These are phyloP conservation scores for Blennius ocellaris DNA, from an alignment of 2,113 vertebrate genomes.

Conservation along the genomic window DNA sequence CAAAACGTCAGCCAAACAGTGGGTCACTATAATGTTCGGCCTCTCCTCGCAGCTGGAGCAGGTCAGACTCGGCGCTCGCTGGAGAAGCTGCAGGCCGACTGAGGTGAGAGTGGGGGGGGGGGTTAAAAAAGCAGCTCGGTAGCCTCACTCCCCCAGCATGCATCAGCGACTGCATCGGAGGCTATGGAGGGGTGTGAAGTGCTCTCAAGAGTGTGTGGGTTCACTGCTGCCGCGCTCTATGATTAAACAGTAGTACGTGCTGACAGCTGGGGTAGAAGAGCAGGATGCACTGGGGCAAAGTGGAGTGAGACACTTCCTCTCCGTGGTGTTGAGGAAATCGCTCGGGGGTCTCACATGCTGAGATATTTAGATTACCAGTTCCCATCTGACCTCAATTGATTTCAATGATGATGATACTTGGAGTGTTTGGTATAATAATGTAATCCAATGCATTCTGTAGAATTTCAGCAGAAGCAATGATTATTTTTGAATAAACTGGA, in stretches of 20 bases:
- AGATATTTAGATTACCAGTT: too few relatives aligned
- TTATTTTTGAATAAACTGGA: too few relatives aligned
- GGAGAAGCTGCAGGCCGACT: background rate
- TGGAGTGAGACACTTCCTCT: conserved; percentile 28
- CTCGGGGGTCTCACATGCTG: too few relatives aligned
- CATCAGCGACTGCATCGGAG: conserved; percentile 9
- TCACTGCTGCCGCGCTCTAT: conserved; percentile 38
- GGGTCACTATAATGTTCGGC: conserved; percentile 31
- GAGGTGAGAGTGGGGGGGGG: too few relatives aligned
- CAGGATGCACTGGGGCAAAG: conserved; percentile 52
- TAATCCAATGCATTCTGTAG: too few relatives aligned
- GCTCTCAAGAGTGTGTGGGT: conserved; percentile 49
- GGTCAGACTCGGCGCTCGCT: background rate
- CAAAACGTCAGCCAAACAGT: conserved; percentile 71
- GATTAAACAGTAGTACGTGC: conserved; percentile 78
- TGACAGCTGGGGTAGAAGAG: conserved; percentile 69
- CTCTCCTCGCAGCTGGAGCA: conserved; percentile 14
- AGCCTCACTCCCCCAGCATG: conserved; percentile 26
- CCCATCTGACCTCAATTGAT: too few relatives aligned
- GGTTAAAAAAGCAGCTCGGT: background rate
- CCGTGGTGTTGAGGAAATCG: background rate
- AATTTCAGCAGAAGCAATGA: too few relatives aligned
- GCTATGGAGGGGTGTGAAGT: conserved; percentile 47
- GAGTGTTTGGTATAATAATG: too few relatives aligned
- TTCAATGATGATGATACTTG: too few relatives aligned